Percentiles rank a stretch among this genome's conserved stretches.
phyloP scores from a whole-genome alignment of 2,888 invertebrate genomes.

The Nasonia oneida region DNA sequence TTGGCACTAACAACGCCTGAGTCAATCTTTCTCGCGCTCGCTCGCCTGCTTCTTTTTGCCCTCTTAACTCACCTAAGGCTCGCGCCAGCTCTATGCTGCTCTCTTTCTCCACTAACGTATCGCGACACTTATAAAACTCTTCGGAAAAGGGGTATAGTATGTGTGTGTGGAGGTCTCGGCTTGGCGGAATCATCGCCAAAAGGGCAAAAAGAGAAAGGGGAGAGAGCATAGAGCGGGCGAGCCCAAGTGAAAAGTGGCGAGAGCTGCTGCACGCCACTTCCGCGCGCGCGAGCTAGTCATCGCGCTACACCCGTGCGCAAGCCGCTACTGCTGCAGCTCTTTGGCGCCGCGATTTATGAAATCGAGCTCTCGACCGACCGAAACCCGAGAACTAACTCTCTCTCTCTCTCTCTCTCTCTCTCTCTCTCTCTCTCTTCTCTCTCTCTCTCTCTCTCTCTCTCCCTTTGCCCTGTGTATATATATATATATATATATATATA shows the following conservation, averaged over 20 bases:
- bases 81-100: not conserved
- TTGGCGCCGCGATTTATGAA: constrained; percentile 50
- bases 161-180: not conserved
- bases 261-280: constrained; percentile 20
- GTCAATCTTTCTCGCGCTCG: constrained; percentile 65
- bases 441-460: not conserved
- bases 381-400: not conserved
- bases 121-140: constrained; percentile 46
- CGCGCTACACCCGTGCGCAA: not conserved
- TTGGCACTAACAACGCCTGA: constrained; percentile 63
- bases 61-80: constrained; percentile 28
- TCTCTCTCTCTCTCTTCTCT: no score
- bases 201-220: not conserved
- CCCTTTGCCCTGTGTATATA: not conserved
- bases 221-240: not conserved
- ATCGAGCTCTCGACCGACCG: constrained; percentile 24
- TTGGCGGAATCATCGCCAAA: constrained; percentile 42
- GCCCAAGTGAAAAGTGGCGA: constrained; percentile 39
- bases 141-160: not conserved
- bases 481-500: not conserved
- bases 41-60: not conserved
- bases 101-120: not conserved
- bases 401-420: not conserved
- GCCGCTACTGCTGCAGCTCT: not conserved
- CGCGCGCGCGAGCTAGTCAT: constrained; percentile 12